Evolutionary conservation across 2,113 vertebrate genomes (phyloP), one percentile per base, ranked within the genome.

Genomic region (Sakesphorus luctuosus): DNA sequence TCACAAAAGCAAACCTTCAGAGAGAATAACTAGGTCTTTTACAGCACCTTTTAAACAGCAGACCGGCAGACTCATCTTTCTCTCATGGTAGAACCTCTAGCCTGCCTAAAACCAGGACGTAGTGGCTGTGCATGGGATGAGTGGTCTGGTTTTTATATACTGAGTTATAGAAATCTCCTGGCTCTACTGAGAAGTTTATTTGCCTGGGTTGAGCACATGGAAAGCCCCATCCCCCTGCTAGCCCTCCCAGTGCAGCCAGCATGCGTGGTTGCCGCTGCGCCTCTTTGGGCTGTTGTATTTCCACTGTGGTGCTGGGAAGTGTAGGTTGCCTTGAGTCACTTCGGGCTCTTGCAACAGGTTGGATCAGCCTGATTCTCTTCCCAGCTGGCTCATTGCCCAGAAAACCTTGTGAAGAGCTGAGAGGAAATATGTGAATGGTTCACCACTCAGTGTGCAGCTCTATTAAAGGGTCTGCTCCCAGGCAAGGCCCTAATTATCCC

Each of bases 301-400:
- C 50, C 49, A 21, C 33, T 16, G 17, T 2, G 1, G 47, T 52
- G 55, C 33, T 63, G 59, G 17, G 43, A 83, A 29, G 13, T 73
- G 59, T 6, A 16, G 59, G 9, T 61, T 91, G 63, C 84, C 62
- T 49, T 47, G 16, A 91, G 84, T 73, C 44, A 4, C 68, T 90
- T 89, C 53, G 38, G 87, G 61, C 78, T 80, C 76, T 40, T 78
- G 63, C 75, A 94, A 79, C 79, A 90, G 76, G 63, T 80, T 1
- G 11, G 24, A 86, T 74, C 76, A 67, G 85, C 72, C 56, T 56
- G n/a, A 78, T 88, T 93, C 86, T 92, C 85, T 58, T 71, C 58
- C 68, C 17, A 67, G 72, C 73, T 97, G 79, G 93, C 93, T 91
- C 53, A 50, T 33, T 97, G 97, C 87, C 92, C 90, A 86, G 93